A percentile compares a stretch with the other conserved stretches of the same genome.
phyloP scores from a whole-genome alignment of 2,888 invertebrate species.

The Atherix ibis region DNA sequence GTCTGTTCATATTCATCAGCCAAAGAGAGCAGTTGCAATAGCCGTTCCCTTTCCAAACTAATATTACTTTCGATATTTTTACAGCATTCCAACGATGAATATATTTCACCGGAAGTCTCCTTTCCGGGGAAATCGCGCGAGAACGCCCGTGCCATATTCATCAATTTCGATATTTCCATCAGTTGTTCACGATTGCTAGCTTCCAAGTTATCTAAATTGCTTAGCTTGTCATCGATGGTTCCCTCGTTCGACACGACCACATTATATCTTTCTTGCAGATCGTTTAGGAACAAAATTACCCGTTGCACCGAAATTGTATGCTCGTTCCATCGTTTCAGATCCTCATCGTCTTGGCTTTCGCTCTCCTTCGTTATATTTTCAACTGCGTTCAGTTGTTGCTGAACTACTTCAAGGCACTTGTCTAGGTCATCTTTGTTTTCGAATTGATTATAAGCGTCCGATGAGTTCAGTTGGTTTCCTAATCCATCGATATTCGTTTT shows the following conservation, averaged over 20 bases:
- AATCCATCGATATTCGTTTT: slow-evolving; percentile 49
- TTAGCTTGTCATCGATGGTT: slow-evolving; percentile 49
- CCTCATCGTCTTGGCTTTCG: slow-evolving; percentile 39
- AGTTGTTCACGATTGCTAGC: slow-evolving; percentile 45
- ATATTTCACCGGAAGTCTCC: slow-evolving; percentile 48
- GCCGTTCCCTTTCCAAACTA: slow-evolving; percentile 54
- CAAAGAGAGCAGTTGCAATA: slow-evolving; percentile 56
- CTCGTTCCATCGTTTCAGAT: slow-evolving; percentile 53
- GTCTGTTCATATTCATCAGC: slow-evolving; percentile 82
- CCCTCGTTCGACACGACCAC: slow-evolving; percentile 35
- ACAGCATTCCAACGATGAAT: slow-evolving; percentile 47
- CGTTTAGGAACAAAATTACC: slow-evolving; percentile 19
- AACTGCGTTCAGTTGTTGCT: slow-evolving; percentile 53
- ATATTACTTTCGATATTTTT: slow-evolving; percentile 55
- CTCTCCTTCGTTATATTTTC: slow-evolving; percentile 47
- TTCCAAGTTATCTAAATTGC: slow-evolving; percentile 55
- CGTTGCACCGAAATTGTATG: slow-evolving; percentile 48
- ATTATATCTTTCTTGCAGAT: slow-evolving; percentile 24
- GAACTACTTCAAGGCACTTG: slow-evolving; percentile 41
- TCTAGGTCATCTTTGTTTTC: slow-evolving; percentile 35
- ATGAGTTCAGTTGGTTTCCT: slow-evolving; percentile 38
- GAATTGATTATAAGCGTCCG: slow-evolving; percentile 27
- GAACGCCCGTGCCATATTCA: slow-evolving; percentile 44
- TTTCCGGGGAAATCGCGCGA: slow-evolving; percentile 53
- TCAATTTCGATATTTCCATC: slow-evolving; percentile 43